These are phyloP conservation scores for Spilogale gracilis DNA, from an alignment of 2,113 vertebrate species.

Conservation along the genomic window DNA sequence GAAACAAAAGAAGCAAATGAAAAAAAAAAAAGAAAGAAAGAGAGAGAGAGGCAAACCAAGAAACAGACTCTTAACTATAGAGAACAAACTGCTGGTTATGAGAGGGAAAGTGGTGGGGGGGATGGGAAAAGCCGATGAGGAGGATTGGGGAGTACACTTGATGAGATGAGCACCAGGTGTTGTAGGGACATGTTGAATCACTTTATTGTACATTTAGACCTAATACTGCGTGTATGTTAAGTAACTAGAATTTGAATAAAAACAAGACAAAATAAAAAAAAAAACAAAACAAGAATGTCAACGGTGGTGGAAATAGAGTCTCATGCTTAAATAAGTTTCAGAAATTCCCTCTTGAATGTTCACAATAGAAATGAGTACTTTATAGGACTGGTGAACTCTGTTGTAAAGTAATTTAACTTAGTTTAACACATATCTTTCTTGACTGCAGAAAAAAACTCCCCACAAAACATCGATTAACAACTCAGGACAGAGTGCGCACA, in stretches of 20 bases:
- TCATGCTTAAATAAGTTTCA: background rate
- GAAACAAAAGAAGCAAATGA: background rate
- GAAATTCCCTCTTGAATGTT: conserved; percentile 1
- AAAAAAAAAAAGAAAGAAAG: no score
- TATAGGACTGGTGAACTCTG: background rate
- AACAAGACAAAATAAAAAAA: background rate
- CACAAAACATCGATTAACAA: background rate
- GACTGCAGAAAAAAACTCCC: background rate
- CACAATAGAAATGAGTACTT: background rate
- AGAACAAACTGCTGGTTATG: background rate
- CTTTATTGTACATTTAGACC: background rate
- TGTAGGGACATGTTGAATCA: background rate
- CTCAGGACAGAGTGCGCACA: background rate
- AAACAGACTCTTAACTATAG: background rate
- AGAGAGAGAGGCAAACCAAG: background rate
- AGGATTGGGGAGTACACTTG: background rate
- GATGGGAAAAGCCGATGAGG: background rate
- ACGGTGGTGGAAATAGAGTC: background rate
- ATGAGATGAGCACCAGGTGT: background rate
- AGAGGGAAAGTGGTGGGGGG: background rate
- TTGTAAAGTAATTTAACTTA: background rate
- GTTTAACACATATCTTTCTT: background rate
- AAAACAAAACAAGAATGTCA: background rate
- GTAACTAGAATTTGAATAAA: background rate
- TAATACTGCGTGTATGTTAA: background rate